Evolutionary conservation across 2,113 vertebrate genomes (phyloP).

Genomic region (Lamprotornis superbus): DNA sequence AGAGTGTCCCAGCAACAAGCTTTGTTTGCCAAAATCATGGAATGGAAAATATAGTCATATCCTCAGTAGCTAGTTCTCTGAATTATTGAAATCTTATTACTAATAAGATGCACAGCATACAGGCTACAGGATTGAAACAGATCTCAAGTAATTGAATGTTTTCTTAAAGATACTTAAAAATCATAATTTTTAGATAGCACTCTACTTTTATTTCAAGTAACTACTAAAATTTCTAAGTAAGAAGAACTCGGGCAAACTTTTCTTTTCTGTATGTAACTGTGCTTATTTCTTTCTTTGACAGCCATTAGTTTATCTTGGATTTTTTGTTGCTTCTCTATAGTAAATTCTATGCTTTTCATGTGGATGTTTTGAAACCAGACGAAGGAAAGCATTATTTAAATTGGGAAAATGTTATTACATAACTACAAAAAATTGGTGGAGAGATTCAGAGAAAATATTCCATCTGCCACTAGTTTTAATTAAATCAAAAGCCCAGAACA

Average conservation of each 20-base stretch:
- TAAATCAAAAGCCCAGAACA: constrained; percentile 9
- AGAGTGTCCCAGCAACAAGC: background rate
- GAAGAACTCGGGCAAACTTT: background rate
- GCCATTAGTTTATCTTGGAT: background rate
- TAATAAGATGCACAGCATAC: background rate
- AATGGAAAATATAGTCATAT: background rate
- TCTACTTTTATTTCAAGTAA: background rate
- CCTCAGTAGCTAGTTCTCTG: background rate
- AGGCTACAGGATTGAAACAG: background rate
- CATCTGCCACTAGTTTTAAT: constrained; percentile 31
- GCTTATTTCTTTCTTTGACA: background rate
- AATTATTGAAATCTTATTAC: background rate
- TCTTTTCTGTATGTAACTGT: background rate
- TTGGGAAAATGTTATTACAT: background rate
- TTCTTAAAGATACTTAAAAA: background rate
- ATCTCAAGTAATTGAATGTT: background rate
- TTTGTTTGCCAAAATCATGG: background rate
- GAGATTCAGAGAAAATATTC: background rate
- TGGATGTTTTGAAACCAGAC: background rate
- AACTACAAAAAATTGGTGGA: constrained; percentile 12
- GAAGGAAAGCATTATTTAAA: background rate
- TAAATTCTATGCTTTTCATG: background rate
- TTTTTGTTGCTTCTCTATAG: background rate
- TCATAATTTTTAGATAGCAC: background rate
- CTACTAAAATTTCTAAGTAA: background rate